Conservation (phyloP, 2,113 vertebrate species). For the Myocastor coypus region DNA sequence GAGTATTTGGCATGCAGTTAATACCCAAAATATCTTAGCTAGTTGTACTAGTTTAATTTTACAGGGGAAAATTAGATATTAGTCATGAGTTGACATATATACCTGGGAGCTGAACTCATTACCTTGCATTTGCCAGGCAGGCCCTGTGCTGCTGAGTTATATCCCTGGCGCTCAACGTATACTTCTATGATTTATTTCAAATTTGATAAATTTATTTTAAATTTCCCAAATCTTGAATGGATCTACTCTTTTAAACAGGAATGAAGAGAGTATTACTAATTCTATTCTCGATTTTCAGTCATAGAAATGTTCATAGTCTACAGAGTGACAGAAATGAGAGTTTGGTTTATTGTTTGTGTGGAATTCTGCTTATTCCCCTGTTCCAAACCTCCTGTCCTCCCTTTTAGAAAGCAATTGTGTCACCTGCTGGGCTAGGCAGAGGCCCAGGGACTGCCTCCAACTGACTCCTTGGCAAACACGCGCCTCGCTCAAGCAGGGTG, state of each 20-base stretch:
- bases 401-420: not conserved
- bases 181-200: not conserved
- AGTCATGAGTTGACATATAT: not conserved
- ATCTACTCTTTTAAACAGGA: not conserved
- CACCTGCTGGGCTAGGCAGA: no score
- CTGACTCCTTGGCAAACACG: not conserved
- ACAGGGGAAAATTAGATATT: not conserved
- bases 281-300: not conserved
- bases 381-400: not conserved
- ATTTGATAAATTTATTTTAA: not conserved
- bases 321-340: not conserved
- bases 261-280: not conserved
- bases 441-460: no score
- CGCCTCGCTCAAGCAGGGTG: not conserved
- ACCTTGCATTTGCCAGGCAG: no score
- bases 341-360: not conserved
- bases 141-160: no score
- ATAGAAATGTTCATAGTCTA: not conserved
- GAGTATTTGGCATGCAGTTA: not conserved
- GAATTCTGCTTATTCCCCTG: not conserved
- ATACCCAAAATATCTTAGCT: not conserved
- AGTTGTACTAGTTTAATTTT: slow-evolving; percentile 5
- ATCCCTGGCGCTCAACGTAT: no score
- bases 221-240: not conserved
- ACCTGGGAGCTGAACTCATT: not conserved